A percentile compares a stretch with the other conserved stretches of the same genome.
phyloP scores from a whole-genome alignment of 2,797 vertebrate genomes.

The Erethizon dorsatum region DNA sequence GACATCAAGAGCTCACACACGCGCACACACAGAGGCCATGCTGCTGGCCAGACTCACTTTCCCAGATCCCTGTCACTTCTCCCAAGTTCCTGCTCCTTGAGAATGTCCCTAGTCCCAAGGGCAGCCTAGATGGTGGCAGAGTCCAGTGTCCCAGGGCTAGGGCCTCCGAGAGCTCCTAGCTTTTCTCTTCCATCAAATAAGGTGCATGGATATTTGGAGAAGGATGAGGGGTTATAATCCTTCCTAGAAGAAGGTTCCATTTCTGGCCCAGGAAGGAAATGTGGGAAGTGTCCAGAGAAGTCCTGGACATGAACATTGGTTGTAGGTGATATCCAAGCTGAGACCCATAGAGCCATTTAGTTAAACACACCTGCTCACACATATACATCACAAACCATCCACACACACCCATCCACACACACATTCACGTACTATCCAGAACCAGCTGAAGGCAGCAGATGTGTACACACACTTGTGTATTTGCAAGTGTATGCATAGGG shows the following conservation, averaged over 20 bases:
- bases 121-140: not conserved
- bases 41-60: constrained; percentile 32
- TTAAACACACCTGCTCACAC: not conserved
- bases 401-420: not conserved
- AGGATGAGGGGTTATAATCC: no score
- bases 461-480: not conserved
- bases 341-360: not conserved
- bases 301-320: not conserved
- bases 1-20: constrained; percentile 79
- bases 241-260: not conserved
- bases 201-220: not conserved
- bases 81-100: constrained; percentile 23
- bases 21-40: constrained; percentile 82
- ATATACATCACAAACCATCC: not conserved
- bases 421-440: not conserved
- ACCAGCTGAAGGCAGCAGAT: not conserved
- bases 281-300: not conserved
- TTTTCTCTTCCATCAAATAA: constrained; percentile 21
- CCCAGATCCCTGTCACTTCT: not conserved
- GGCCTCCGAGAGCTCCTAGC: not conserved
- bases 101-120: not conserved
- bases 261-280: not conserved
- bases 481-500: not conserved
- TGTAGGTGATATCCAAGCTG: not conserved
- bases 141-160: not conserved